phyloP scores from a whole-genome alignment of 2,888 invertebrate species.

The Nowickia ferox region DNA sequence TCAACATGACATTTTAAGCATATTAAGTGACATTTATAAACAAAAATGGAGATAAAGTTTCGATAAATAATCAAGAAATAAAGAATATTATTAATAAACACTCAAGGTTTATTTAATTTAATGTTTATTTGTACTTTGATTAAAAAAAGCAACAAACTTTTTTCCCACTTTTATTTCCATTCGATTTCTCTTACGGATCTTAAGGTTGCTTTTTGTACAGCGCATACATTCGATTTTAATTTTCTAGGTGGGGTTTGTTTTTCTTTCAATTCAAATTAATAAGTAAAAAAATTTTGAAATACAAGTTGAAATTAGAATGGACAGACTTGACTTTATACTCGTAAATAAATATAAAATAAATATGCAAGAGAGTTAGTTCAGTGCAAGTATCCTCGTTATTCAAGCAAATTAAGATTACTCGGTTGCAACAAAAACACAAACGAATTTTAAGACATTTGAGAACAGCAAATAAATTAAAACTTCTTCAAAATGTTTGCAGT shows the following conservation, averaged over 20 bases:
- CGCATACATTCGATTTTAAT: not conserved
- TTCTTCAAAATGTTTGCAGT: too few species aligned
- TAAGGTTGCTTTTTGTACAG: slow-evolving; percentile 8
- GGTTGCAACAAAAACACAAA: too few species aligned
- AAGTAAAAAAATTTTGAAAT: not conserved
- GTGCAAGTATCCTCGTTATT: too few species aligned
- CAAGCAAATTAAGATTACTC: too few species aligned
- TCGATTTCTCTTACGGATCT: slow-evolving; percentile 15
- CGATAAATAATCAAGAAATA: slow-evolving; percentile 38
- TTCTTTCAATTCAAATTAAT: slow-evolving; percentile 11
- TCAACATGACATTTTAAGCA: slow-evolving; percentile 62
- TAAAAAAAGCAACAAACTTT: not conserved
- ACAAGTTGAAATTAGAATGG: not conserved
- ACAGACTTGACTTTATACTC: not conserved
- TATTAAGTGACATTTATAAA: slow-evolving; percentile 67
- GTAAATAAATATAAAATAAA: not conserved
- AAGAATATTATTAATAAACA: slow-evolving; percentile 52
- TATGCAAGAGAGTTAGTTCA: too few species aligned
- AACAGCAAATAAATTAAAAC: too few species aligned
- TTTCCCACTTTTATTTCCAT: too few species aligned
- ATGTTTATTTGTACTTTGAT: slow-evolving; percentile 49
- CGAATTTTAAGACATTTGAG: too few species aligned
- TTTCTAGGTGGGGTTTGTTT: slow-evolving; percentile 17
- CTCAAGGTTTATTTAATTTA: slow-evolving; percentile 31
- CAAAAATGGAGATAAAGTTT: slow-evolving; percentile 58